Percentiles rank a stretch among this genome's conserved stretches.
Evolutionary conservation across 2,888 invertebrate species (phyloP).

Genomic region (Quadriops clusia): DNA sequence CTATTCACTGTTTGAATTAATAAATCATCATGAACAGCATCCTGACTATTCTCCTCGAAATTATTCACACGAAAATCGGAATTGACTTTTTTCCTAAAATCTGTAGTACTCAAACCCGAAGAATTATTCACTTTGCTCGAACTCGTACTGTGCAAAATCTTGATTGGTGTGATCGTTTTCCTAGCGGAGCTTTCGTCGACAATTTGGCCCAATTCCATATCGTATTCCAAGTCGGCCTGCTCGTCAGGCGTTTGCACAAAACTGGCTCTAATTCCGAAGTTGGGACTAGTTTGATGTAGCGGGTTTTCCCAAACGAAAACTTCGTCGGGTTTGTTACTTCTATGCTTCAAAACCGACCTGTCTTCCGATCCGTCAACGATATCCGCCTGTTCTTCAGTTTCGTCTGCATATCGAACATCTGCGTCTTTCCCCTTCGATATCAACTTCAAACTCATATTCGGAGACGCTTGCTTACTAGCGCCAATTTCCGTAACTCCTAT

Average conservation of each 20-base stretch:
- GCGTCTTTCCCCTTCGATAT: constrained; percentile 2
- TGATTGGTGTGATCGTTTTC: constrained; percentile 58
- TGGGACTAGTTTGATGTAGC: constrained; percentile 46
- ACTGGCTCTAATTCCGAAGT: constrained; percentile 25
- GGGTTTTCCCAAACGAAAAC: constrained; percentile 76
- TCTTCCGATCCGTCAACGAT: background rate
- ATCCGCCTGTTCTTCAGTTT: background rate
- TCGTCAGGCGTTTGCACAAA: constrained; percentile 58
- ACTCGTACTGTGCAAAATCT: constrained; percentile 36
- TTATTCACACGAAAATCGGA: too few relatives aligned
- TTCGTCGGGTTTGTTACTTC: constrained; percentile 23
- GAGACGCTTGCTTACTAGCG: constrained; percentile 1
- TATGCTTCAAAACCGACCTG: constrained; percentile 8
- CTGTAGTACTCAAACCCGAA: too few relatives aligned
- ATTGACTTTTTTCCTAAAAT: too few relatives aligned
- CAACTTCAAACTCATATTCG: constrained; percentile 14
- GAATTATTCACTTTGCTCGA: too few relatives aligned
- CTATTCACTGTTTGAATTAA: too few relatives aligned
- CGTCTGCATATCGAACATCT: constrained; percentile 1
- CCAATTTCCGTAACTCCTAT: constrained; percentile 12
- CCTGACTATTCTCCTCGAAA: too few relatives aligned
- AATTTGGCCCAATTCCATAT: constrained; percentile 46
- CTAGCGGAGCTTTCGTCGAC: constrained; percentile 53
- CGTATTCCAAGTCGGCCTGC: constrained; percentile 58
- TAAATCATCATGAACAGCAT: too few relatives aligned